A percentile compares a stretch with the other conserved stretches of the same genome.
These are phyloP conservation scores for Clitarchus hookeri DNA, from an alignment of 2,888 invertebrate species.

Conservation along the genomic window DNA sequence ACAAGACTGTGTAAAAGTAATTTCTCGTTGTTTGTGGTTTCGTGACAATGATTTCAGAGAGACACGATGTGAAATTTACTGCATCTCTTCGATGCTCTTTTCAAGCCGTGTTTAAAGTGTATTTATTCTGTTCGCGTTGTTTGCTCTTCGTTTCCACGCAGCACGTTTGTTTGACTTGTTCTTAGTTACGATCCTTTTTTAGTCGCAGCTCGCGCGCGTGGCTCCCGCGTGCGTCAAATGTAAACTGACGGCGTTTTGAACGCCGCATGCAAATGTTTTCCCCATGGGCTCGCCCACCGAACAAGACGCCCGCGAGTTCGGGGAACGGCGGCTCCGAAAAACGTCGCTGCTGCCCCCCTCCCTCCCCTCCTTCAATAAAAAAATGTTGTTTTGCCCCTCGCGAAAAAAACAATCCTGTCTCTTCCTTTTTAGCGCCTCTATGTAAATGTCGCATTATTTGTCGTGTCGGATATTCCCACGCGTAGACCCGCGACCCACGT, in stretches of 20 bases:
- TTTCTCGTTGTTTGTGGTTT: no score
- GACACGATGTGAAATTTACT: no score
- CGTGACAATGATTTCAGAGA: no score
- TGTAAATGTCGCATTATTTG: constrained; percentile 1
- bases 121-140: not conserved
- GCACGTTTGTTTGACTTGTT: not conserved
- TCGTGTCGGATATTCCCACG: not conserved
- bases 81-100: no score
- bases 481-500: not conserved
- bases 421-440: not conserved
- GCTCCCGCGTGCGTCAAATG: not conserved
- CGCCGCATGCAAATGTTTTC: not conserved
- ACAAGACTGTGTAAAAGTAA: no score
- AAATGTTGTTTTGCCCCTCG: not conserved
- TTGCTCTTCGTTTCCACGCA: not conserved
- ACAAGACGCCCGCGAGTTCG: not conserved
- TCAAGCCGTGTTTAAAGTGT: no score
- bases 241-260: not conserved
- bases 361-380: no score
- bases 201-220: not conserved
- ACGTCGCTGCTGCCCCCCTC: no score
- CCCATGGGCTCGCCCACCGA: not conserved
- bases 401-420: not conserved
- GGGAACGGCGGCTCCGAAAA: no score
- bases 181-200: not conserved